Evolutionary conservation across 1,140 invertebrate genomes (phyloP).

Genomic region (Heliconius melpomene): DNA sequence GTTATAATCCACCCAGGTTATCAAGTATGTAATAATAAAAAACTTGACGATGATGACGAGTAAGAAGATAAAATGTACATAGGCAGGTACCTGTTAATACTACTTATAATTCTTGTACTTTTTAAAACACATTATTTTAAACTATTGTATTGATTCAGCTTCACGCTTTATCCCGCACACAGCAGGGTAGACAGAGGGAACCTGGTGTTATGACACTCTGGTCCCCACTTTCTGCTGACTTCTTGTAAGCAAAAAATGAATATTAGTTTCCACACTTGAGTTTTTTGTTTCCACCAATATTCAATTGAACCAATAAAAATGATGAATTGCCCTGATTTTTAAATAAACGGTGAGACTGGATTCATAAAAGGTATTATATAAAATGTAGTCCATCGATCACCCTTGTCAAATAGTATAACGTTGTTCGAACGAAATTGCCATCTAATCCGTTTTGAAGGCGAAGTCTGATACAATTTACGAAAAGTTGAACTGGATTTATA

Average conservation of each 20-base stretch:
- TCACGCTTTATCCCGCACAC: no score
- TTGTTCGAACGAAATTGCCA: conserved; percentile 28
- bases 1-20: no score
- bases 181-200: not conserved
- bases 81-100: no score
- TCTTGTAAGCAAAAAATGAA: not conserved
- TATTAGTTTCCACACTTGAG: not conserved
- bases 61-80: no score
- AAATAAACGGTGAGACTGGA: not conserved
- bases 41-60: no score
- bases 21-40: no score
- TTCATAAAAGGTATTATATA: conserved; percentile 10
- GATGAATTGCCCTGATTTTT: not conserved
- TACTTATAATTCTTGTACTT: no score
- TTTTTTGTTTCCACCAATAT: not conserved
- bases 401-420: conserved; percentile 24
- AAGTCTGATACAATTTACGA: conserved; percentile 33
- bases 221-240: not conserved
- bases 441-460: conserved; percentile 32
- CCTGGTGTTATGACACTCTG: not conserved
- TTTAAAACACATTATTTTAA: no score
- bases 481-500: conserved; percentile 24
- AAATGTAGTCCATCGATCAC: conserved; percentile 24
- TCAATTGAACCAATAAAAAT: not conserved
- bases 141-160: no score